These are phyloP conservation scores for Apis cerana DNA, from an alignment of 1,140 invertebrate genomes.

Conservation along the genomic window DNA sequence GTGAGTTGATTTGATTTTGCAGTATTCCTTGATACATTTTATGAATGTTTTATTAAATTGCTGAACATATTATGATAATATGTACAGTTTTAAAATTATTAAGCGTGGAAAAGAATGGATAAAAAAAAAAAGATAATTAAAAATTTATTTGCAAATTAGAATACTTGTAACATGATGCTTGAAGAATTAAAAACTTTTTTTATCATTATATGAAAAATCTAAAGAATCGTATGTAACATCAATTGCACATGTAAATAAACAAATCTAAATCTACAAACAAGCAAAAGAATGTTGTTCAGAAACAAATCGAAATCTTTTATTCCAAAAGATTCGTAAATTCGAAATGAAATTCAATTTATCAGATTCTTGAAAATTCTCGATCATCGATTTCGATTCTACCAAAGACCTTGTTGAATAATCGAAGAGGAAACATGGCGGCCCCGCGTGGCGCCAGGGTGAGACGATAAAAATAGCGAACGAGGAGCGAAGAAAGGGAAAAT, in stretches of 20 bases:
- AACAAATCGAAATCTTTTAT: neutral
- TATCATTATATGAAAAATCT: too few species aligned
- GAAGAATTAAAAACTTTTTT: too few species aligned
- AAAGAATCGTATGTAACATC: too few species aligned
- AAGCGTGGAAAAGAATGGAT: too few species aligned
- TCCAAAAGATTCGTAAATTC: too few species aligned
- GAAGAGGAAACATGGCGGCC: neutral
- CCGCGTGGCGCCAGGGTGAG: neutral
- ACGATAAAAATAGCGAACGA: slow-evolving; percentile 15
- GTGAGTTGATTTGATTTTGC: neutral
- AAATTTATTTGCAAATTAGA: too few species aligned
- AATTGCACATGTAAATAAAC: neutral
- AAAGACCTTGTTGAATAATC: neutral
- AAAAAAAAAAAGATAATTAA: too few species aligned
- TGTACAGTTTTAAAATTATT: too few species aligned
- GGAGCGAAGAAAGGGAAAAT: slow-evolving; percentile 18
- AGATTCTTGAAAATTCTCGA: neutral
- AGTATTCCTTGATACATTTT: neutral
- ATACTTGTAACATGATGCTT: too few species aligned
- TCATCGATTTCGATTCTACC: neutral
- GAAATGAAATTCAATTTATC: too few species aligned
- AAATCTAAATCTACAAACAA: neutral
- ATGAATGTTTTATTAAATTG: too few species aligned
- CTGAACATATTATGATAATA: too few species aligned
- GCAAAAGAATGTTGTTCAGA: neutral